A percentile compares a stretch with the other conserved stretches of the same genome.
Evolutionary conservation across 1,140 invertebrate genomes (phyloP).

Genomic region (Sycophaga agraensis): DNA sequence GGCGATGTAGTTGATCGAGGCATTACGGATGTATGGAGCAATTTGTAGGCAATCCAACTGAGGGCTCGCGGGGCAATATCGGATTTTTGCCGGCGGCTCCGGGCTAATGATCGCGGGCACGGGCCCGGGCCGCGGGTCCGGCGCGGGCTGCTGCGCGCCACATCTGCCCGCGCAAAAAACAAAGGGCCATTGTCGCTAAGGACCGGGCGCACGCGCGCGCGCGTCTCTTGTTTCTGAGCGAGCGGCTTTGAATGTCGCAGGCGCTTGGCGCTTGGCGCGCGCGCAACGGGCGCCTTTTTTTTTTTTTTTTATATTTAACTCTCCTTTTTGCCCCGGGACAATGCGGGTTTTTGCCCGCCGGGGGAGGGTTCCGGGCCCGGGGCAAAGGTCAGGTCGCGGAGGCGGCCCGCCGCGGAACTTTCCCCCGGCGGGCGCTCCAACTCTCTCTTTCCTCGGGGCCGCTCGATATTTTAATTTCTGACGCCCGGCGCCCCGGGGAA

Average conservation of each 20-base stretch:
- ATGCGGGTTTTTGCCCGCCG: constrained; percentile 16
- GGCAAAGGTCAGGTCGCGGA: too few relatives aligned
- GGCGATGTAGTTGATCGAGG: constrained; percentile 43
- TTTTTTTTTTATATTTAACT: background rate
- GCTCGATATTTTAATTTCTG: constrained; percentile 41
- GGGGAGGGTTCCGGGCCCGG: too few relatives aligned
- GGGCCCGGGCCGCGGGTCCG: background rate
- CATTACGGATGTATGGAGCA: constrained; percentile 59
- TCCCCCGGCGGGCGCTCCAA: constrained; percentile 1
- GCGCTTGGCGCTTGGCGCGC: constrained; percentile 31
- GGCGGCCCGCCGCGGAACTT: too few relatives aligned
- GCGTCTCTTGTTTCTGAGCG: constrained; percentile 60
- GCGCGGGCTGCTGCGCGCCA: constrained; percentile 34
- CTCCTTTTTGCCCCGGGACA: background rate
- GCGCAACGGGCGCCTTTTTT: background rate
- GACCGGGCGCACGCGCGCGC: constrained; percentile 46
- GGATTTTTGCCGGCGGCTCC: constrained; percentile 48
- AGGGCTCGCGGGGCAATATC: constrained; percentile 52
- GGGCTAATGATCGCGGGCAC: too few relatives aligned
- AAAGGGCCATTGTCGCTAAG: constrained; percentile 59
- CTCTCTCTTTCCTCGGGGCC: constrained; percentile 32
- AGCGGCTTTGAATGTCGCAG: constrained; percentile 58
- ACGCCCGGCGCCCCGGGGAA: constrained; percentile 24
- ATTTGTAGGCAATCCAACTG: constrained; percentile 61
- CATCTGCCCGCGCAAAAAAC: constrained; percentile 61